phyloP scores from a whole-genome alignment of 1,140 invertebrate species.

The Trichomalopsis sarcophagae region DNA sequence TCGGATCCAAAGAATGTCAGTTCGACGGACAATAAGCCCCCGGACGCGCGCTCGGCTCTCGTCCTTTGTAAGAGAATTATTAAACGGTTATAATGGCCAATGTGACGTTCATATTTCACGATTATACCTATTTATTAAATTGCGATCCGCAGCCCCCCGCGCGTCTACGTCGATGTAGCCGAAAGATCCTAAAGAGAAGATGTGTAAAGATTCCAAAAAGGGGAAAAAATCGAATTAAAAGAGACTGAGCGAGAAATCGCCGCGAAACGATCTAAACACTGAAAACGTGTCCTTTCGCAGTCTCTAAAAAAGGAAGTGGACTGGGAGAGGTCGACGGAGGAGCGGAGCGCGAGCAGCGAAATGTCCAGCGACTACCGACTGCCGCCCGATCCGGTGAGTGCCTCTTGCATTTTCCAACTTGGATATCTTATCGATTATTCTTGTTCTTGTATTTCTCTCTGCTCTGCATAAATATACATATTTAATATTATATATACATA shows the following conservation, averaged over 20 bases:
- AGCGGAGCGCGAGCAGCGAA: constrained; percentile 83
- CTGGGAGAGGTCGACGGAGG: constrained; percentile 85
- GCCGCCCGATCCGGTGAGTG: constrained; percentile 88
- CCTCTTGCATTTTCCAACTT: constrained; percentile 61
- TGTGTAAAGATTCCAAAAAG: background rate
- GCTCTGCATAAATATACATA: constrained; percentile 70
- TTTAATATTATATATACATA: constrained; percentile 60
- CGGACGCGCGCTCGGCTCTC: no score
- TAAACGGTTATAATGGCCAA: no score
- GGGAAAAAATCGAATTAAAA: background rate
- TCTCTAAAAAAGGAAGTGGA: constrained; percentile 92
- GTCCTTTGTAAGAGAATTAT: no score
- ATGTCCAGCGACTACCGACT: constrained; percentile 85
- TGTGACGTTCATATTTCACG: no score
- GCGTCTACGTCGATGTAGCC: no score
- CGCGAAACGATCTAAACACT: constrained; percentile 48
- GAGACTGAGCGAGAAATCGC: background rate
- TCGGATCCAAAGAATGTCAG: no score
- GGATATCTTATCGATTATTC: constrained; percentile 69
- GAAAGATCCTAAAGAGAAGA: no score
- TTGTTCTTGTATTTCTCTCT: constrained; percentile 70
- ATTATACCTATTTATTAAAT: no score
- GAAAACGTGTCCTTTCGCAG: constrained; percentile 73
- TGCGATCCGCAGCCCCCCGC: no score
- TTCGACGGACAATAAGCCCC: no score